Percentiles rank a stretch among this genome's conserved stretches.
Evolutionary conservation across 1,140 invertebrate genomes (phyloP).

Genomic region (Grapholita molesta): DNA sequence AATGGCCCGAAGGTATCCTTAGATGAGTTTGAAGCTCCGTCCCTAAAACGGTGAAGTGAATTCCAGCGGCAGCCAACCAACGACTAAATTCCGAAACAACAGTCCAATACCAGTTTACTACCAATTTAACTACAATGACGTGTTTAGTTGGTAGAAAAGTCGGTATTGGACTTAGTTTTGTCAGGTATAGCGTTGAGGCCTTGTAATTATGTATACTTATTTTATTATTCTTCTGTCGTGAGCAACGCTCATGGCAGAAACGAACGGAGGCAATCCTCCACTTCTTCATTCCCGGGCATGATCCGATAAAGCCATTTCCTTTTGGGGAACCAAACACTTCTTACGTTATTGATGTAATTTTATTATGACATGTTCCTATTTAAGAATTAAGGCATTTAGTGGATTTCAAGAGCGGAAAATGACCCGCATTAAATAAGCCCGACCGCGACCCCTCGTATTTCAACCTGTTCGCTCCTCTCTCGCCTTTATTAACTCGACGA

Average conservation of each 20-base stretch:
- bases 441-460: slow-evolving; percentile 15
- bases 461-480: slow-evolving; percentile 14
- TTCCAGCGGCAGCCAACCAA: neutral
- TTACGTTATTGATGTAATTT: neutral
- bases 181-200: no score
- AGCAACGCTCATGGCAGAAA: no score
- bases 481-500: slow-evolving; percentile 10
- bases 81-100: neutral
- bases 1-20: neutral
- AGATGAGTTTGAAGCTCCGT: neutral
- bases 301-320: no score
- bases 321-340: no score
- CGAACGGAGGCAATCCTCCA: no score
- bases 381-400: neutral
- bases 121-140: no score
- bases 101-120: neutral
- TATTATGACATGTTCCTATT: neutral
- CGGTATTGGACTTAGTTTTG: no score
- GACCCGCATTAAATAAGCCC: slow-evolving; percentile 6
- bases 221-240: no score
- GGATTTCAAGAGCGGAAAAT: neutral
- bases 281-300: no score
- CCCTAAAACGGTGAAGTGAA: neutral
- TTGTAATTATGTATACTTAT: no score
- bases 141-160: no score